Evolutionary conservation across 2,888 invertebrate species (phyloP).

Genomic region (Athalia circularis): DNA sequence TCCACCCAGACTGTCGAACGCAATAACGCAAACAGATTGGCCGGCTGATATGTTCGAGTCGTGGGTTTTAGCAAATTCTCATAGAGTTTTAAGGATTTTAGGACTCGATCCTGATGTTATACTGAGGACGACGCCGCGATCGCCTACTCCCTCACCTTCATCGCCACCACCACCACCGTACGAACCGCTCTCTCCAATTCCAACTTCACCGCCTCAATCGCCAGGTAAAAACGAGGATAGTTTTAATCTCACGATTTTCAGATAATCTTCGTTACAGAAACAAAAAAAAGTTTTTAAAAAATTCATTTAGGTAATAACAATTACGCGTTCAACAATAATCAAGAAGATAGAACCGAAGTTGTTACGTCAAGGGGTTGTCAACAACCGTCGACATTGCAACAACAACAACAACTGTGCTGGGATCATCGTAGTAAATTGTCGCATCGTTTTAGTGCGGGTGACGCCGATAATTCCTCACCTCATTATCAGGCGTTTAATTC

Average conservation of each 20-base stretch:
- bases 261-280: not conserved
- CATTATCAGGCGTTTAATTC: conserved; percentile 76
- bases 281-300: not conserved
- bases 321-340: conserved; percentile 69
- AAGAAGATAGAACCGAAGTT: conserved; percentile 55
- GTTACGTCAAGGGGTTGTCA: conserved; percentile 56
- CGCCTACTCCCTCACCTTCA: conserved; percentile 60
- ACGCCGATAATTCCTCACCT: conserved; percentile 79
- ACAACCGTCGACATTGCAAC: conserved; percentile 54
- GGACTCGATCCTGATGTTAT: conserved; percentile 81
- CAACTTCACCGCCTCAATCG: conserved; percentile 75
- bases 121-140: conserved; percentile 66
- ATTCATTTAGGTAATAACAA: conserved; percentile 66
- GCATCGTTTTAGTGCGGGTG: conserved; percentile 83
- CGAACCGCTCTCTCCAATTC: conserved; percentile 75
- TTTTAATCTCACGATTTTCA: conserved; percentile 30
- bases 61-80: conserved; percentile 84
- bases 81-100: conserved; percentile 83
- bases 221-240: conserved; percentile 73
- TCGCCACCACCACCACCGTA: conserved; percentile 72
- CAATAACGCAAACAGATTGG: conserved; percentile 80
- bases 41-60: conserved; percentile 79
- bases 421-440: conserved; percentile 64
- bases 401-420: conserved; percentile 54
- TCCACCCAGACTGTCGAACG: conserved; percentile 70